Conservation (phyloP, 2,888 invertebrate species). For the Agrenia bidenticulata region DNA sequence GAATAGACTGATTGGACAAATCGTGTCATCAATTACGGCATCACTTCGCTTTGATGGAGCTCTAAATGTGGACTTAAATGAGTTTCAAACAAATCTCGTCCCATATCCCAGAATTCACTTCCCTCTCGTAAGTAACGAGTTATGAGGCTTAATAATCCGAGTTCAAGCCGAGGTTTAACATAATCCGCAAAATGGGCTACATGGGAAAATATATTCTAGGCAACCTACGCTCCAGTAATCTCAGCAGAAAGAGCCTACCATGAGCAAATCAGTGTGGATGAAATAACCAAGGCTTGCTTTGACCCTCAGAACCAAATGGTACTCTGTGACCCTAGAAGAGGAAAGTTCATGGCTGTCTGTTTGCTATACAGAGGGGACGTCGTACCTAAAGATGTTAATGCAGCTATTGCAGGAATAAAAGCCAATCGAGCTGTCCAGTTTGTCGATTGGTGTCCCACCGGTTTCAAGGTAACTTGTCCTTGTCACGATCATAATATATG, state of each 20-base stretch:
- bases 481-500: too few species aligned
- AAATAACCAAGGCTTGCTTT: slow-evolving; percentile 89
- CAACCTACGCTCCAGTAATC: slow-evolving; percentile 43
- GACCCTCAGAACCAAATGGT: slow-evolving; percentile 91
- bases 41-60: slow-evolving; percentile 91
- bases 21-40: slow-evolving; percentile 88
- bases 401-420: slow-evolving; percentile 70
- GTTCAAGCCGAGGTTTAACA: too few species aligned
- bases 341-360: slow-evolving; percentile 66
- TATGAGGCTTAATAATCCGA: neutral
- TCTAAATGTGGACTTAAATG: slow-evolving; percentile 87
- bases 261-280: slow-evolving; percentile 66
- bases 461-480: slow-evolving; percentile 57
- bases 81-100: slow-evolving; percentile 76
- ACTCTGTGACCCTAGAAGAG: slow-evolving; percentile 35
- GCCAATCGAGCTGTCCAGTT: slow-evolving; percentile 63
- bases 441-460: slow-evolving; percentile 62
- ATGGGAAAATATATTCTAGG: too few species aligned
- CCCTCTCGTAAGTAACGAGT: slow-evolving; percentile 55
- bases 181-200: neutral
- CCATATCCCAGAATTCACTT: slow-evolving; percentile 60
- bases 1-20: slow-evolving; percentile 92
- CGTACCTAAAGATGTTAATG: slow-evolving; percentile 68
- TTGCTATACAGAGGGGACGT: slow-evolving; percentile 78
- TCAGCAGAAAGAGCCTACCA: slow-evolving; percentile 87